phyloP scores from a whole-genome alignment of 35 echinoderm and acorn worm genomes.

The Chiridota heheva region DNA sequence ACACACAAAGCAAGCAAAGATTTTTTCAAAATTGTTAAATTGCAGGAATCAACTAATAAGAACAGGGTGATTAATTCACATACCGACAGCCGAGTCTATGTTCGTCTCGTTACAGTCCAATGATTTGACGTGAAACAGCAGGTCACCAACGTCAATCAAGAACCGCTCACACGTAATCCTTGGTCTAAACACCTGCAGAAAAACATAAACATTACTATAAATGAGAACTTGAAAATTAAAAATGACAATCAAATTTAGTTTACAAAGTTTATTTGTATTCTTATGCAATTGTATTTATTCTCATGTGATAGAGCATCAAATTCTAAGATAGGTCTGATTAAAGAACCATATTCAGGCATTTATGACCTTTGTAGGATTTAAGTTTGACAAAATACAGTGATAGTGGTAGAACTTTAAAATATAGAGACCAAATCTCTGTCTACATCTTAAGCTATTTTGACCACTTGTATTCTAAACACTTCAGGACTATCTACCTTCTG shows the following conservation, averaged over 20 bases:
- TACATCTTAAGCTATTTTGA: no score
- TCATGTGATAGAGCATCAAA: no score
- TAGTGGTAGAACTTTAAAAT: no score
- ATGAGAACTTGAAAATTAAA: neutral
- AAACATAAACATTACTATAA: neutral
- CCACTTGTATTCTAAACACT: no score
- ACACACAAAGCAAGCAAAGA: neutral
- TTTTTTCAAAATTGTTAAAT: neutral
- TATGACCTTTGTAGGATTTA: no score
- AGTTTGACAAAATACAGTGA: no score
- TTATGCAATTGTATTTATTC: no score
- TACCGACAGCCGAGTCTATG: conserved; percentile 93
- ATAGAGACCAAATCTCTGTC: no score
- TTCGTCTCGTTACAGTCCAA: conserved; percentile 90
- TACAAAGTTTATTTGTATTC: no score
- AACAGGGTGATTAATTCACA: neutral
- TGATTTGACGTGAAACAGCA: conserved; percentile 74
- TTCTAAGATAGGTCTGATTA: no score
- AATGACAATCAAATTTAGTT: neutral
- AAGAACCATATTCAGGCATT: no score
- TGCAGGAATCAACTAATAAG: neutral
- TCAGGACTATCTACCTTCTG: no score
- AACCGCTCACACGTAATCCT: conserved; percentile 76
- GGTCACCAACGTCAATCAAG: conserved; percentile 67
- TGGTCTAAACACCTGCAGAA: conserved; percentile 68